A percentile compares a stretch with the other conserved stretches of the same genome.
These are phyloP conservation scores for Epinephelus cyanopodus DNA, from an alignment of 2,113 vertebrate species.

Conservation along the genomic window DNA sequence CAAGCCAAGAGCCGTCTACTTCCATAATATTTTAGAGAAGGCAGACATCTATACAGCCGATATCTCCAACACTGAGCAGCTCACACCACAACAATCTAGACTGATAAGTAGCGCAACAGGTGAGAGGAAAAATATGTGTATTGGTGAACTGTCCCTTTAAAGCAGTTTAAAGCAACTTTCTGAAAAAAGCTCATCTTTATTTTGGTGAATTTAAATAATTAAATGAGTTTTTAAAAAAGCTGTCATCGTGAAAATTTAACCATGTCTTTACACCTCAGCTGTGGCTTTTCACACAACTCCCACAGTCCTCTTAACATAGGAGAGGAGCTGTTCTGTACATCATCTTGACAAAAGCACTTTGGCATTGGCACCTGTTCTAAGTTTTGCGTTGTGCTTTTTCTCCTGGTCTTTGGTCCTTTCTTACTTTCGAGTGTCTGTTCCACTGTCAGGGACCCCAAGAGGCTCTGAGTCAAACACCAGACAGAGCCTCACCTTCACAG, in stretches of 20 bases:
- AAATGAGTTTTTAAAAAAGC: background rate
- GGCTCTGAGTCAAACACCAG: conserved; percentile 8
- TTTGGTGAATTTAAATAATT: conserved; percentile 64
- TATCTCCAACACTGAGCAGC: no score
- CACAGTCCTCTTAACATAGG: conserved; percentile 7
- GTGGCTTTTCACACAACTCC: conserved; percentile 63
- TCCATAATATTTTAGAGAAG: no score
- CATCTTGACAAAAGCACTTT: conserved; percentile 34
- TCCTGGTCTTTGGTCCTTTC: background rate
- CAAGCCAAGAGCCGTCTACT: no score
- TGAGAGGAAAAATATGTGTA: no score
- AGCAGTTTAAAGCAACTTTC: background rate
- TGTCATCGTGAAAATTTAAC: conserved; percentile 42
- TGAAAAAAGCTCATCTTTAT: conserved; percentile 20
- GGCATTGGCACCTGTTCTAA: background rate
- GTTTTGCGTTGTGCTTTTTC: background rate
- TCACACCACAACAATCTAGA: no score
- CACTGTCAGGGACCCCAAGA: conserved; percentile 14
- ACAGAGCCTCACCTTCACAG: conserved; percentile 22
- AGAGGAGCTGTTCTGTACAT: conserved; percentile 6
- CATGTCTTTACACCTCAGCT: conserved; percentile 61
- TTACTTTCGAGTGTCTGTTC: conserved; percentile 9
- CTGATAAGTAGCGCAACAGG: no score
- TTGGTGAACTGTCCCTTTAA: background rate
- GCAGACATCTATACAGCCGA: no score